phyloP scores from a whole-genome alignment of 2,113 vertebrate genomes.

The Cyprinus carpio region DNA sequence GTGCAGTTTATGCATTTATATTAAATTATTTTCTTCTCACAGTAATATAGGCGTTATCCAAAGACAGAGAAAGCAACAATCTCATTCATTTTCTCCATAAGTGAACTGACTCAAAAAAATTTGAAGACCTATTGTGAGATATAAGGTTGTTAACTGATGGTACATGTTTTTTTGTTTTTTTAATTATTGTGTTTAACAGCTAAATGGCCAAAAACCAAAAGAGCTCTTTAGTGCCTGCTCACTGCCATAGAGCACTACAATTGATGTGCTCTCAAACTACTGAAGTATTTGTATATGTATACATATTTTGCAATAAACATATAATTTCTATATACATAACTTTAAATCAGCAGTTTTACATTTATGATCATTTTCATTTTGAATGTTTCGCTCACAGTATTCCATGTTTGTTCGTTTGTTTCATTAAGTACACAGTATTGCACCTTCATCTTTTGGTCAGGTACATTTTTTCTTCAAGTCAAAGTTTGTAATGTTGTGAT shows the following conservation, averaged over 20 bases:
- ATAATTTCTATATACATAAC: background rate
- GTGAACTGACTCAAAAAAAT: background rate
- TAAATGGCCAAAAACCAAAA: background rate
- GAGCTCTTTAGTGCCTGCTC: too few relatives aligned
- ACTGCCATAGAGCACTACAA: too few relatives aligned
- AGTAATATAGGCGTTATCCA: background rate
- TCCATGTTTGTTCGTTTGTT: background rate
- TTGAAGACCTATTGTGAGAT: too few relatives aligned
- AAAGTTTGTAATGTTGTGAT: background rate
- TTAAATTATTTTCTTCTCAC: background rate
- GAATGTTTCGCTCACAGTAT: background rate
- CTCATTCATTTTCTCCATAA: background rate
- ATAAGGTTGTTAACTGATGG: too few relatives aligned
- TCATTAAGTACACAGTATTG: background rate
- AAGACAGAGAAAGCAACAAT: background rate
- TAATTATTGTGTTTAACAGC: background rate
- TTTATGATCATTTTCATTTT: background rate
- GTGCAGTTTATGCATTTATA: background rate
- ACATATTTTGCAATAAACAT: too few relatives aligned
- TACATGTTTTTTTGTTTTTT: too few relatives aligned
- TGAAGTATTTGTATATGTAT: too few relatives aligned
- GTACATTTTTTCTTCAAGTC: background rate
- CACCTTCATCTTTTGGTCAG: background rate
- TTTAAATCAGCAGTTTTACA: background rate
- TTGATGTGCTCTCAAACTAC: too few relatives aligned